phyloP scores from a whole-genome alignment of 1,140 invertebrate species.

The Drosophila bocki region DNA sequence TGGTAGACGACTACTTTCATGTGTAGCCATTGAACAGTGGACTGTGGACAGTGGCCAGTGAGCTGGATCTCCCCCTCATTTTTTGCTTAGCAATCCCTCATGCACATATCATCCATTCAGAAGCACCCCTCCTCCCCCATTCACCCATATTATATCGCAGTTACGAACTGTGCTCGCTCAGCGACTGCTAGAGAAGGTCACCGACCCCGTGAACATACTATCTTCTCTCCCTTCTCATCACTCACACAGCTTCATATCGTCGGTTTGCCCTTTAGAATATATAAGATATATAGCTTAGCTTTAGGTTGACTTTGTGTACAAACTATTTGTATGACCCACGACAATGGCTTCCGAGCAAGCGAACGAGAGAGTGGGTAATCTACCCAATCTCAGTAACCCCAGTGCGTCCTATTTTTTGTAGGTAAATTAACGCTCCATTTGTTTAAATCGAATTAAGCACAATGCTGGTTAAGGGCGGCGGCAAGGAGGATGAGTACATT shows the following conservation, averaged over 20 bases:
- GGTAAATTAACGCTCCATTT: conserved; percentile 59
- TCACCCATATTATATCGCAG: conserved; percentile 28
- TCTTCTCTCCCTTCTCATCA: background rate
- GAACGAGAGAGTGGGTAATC: conserved; percentile 26
- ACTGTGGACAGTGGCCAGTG: conserved; percentile 13
- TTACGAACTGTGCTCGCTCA: conserved; percentile 48
- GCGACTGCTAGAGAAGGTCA: conserved; percentile 46
- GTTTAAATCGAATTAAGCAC: conserved; percentile 59
- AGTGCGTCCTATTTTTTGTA: conserved; percentile 75
- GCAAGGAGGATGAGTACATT: conserved; percentile 12
- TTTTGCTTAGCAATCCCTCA: conserved; percentile 71
- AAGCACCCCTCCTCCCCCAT: conserved; percentile 48
- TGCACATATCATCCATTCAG: conserved; percentile 64
- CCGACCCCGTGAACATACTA: conserved; percentile 24
- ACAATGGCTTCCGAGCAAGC: conserved; percentile 48
- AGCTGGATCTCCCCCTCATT: conserved; percentile 71
- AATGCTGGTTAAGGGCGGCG: conserved; percentile 2
- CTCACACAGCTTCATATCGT: conserved; percentile 67
- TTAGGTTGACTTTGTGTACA: conserved; percentile 72
- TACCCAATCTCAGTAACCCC: conserved; percentile 50
- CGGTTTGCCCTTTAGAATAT: conserved; percentile 61
- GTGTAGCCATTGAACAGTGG: conserved; percentile 36
- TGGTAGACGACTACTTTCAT: conserved; percentile 81
- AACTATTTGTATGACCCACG: conserved; percentile 73
- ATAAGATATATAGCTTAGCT: conserved; percentile 46